A percentile compares a stretch with the other conserved stretches of the same genome.
phyloP scores from a whole-genome alignment of 1,140 invertebrate genomes.

The Microplitis demolitor region DNA sequence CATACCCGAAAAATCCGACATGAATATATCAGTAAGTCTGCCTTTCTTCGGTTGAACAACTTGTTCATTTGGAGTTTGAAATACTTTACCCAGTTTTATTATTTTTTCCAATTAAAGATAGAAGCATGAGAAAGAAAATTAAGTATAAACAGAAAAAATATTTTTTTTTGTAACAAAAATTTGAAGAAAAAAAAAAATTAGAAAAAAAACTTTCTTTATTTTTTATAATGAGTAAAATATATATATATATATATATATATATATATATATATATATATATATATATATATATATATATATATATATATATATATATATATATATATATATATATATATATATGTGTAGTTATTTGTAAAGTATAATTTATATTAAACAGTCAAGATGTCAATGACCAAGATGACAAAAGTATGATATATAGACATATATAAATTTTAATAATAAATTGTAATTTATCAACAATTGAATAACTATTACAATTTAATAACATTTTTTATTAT shows the following conservation, averaged over 20 bases:
- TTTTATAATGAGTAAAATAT: neutral
- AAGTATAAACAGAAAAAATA: constrained; percentile 47
- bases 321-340: neutral
- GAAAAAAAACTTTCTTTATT: neutral
- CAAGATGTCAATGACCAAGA: constrained; percentile 16
- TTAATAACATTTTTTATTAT: neutral
- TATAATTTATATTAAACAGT: neutral
- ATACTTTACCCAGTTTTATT: constrained; percentile 65
- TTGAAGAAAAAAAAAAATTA: constrained; percentile 28
- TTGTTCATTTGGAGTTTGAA: constrained; percentile 72
- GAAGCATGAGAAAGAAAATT: constrained; percentile 57
- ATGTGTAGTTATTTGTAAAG: no score
- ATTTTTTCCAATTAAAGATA: constrained; percentile 44
- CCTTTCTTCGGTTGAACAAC: constrained; percentile 68
- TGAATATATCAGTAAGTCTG: constrained; percentile 78
- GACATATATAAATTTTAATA: neutral
- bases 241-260: neutral
- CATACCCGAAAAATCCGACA: constrained; percentile 72
- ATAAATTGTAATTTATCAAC: neutral
- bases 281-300: no score
- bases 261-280: neutral
- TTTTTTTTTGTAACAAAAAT: constrained; percentile 28
- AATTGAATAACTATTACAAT: neutral
- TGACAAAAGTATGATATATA: neutral
- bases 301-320: neutral